Conservation (phyloP, 2,113 vertebrate genomes). For the Melanotaenia duboulayi region DNA sequence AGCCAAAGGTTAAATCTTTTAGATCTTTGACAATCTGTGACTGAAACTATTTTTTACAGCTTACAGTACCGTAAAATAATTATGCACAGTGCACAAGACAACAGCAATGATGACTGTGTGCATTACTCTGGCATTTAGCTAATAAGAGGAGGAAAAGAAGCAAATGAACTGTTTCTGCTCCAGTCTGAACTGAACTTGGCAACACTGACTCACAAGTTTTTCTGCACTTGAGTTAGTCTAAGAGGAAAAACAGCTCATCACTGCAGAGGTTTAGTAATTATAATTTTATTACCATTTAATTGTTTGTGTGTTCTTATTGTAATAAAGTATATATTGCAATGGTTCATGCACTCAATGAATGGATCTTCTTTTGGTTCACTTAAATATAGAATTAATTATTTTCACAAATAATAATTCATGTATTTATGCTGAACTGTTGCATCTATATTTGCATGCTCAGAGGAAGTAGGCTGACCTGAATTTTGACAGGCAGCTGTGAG, state of each 20-base stretch:
- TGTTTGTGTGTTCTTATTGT: background rate
- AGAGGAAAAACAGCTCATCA: background rate
- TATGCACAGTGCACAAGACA: too few relatives aligned
- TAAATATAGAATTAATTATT: background rate
- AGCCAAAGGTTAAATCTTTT: background rate
- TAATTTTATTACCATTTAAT: background rate
- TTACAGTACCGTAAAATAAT: too few relatives aligned
- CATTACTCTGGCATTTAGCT: too few relatives aligned
- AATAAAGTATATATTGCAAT: slow-evolving; percentile 7
- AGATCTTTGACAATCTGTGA: background rate
- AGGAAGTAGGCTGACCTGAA: slow-evolving; percentile 44
- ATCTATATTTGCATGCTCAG: slow-evolving; percentile 37
- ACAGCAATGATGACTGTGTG: too few relatives aligned
- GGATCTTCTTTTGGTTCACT: background rate
- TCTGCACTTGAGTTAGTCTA: background rate
- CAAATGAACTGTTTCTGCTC: too few relatives aligned
- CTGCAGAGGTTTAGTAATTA: background rate
- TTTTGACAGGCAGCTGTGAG: slow-evolving; percentile 68
- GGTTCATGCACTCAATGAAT: slow-evolving; percentile 1
- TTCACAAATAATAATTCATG: slow-evolving; percentile 9
- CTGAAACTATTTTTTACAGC: too few relatives aligned
- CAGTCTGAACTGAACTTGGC: too few relatives aligned
- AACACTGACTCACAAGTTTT: background rate
- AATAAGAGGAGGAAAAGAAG: too few relatives aligned
- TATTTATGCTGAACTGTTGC: slow-evolving; percentile 26